Evolutionary conservation across 2,888 invertebrate species (phyloP).

Genomic region (Agonopterix arenella): DNA sequence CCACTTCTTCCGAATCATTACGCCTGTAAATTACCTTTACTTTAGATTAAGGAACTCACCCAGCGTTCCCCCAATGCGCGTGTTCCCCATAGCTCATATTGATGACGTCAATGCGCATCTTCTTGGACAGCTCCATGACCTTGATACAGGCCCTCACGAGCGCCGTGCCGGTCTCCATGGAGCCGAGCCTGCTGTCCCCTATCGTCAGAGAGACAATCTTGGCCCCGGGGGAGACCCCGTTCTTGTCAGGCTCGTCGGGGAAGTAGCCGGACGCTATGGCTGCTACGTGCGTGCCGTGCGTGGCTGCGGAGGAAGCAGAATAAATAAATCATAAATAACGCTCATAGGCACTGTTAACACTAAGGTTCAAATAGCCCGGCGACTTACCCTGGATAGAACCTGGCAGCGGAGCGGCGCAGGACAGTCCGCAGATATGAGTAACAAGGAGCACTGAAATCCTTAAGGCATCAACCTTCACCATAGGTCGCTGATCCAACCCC

Average conservation of each 20-base stretch:
- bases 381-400: too few relatives aligned
- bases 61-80: conserved; percentile 92
- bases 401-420: too few relatives aligned
- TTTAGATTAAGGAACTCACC: conserved; percentile 77
- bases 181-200: conserved; percentile 92
- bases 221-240: conserved; percentile 98
- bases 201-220: conserved; percentile 95
- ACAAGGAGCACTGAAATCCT: too few relatives aligned
- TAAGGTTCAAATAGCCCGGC: too few relatives aligned
- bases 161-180: conserved; percentile 98
- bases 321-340: too few relatives aligned
- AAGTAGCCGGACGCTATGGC: conserved; percentile 96
- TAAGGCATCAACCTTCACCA: too few relatives aligned
- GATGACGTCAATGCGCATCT: conserved; percentile 87
- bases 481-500: too few relatives aligned
- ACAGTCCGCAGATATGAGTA: too few relatives aligned
- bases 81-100: conserved; percentile 99
- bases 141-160: conserved; percentile 94
- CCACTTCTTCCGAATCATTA: too few relatives aligned
- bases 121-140: conserved; percentile 84
- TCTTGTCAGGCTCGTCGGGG: conserved; percentile 89
- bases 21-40: not conserved
- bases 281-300: conserved; percentile 98
- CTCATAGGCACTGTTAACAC: too few relatives aligned
- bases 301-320: conserved; percentile 78